Conservation (phyloP, 2,113 vertebrate species). For the Platichthys stellatus region DNA sequence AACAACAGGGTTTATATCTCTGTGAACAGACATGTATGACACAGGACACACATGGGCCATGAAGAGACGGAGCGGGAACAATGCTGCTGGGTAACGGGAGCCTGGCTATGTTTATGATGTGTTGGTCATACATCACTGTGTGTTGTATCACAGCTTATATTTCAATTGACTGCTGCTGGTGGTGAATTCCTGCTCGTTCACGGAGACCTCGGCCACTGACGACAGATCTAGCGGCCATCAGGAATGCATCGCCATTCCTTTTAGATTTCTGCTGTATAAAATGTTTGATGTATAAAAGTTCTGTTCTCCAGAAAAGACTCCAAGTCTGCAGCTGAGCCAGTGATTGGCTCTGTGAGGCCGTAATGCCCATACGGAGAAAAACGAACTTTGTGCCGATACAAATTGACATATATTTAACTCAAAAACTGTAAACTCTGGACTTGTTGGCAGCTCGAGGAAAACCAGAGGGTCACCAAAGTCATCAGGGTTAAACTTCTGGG, state of each 20-base stretch:
- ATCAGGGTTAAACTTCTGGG: neutral
- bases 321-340: neutral
- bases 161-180: conserved; percentile 34
- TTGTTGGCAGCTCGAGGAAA: neutral
- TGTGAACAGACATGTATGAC: conserved; percentile 45
- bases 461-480: neutral
- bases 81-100: conserved; percentile 27
- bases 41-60: neutral
- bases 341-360: neutral
- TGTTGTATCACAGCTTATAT: conserved; percentile 27
- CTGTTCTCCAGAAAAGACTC: neutral
- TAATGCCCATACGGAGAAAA: too few relatives aligned
- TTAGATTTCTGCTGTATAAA: neutral
- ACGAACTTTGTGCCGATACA: too few relatives aligned
- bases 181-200: conserved; percentile 33
- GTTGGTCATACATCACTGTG: conserved; percentile 13
- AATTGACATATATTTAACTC: too few relatives aligned
- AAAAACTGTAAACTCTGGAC: neutral
- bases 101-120: conserved; percentile 44
- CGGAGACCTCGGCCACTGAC: conserved; percentile 15
- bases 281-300: neutral
- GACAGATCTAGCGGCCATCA: conserved; percentile 9
- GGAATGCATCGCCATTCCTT: neutral
- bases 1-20: conserved; percentile 48
- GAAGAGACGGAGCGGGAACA: conserved; percentile 12